Conservation (phyloP, 1,140 invertebrate genomes). For the Rhopalosiphum maidis region DNA sequence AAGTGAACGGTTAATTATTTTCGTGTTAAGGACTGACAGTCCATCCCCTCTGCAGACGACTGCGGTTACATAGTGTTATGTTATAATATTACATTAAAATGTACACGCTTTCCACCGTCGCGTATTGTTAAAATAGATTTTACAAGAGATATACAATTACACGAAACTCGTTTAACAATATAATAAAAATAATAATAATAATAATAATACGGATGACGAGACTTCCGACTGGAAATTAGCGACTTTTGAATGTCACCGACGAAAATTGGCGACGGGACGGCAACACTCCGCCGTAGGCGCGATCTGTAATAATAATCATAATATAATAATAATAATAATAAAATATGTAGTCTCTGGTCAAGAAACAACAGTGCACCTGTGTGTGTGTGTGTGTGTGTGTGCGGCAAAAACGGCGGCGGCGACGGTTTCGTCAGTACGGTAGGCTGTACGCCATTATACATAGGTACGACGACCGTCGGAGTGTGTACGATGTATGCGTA, state of each 20-base stretch:
- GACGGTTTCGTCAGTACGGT: neutral
- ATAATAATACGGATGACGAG: neutral
- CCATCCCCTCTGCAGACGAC: neutral
- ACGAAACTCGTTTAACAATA: neutral
- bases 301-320: neutral
- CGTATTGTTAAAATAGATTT: neutral
- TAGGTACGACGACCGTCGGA: no score
- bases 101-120: neutral
- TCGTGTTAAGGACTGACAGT: neutral
- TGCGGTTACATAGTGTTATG: neutral
- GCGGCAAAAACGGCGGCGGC: neutral
- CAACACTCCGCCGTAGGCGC: neutral
- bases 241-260: constrained; percentile 27
- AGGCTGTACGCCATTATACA: neutral
- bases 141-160: neutral
- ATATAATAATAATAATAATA: neutral
- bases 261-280: neutral
- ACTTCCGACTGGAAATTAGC: constrained; percentile 17
- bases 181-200: neutral
- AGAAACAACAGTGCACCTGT: neutral
- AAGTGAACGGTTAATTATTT: neutral
- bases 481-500: no score
- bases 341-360: neutral
- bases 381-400: neutral
- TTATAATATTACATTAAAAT: neutral